These are phyloP conservation scores for Zele albiditarsus DNA, from an alignment of 2,888 invertebrate species.

Conservation along the genomic window DNA sequence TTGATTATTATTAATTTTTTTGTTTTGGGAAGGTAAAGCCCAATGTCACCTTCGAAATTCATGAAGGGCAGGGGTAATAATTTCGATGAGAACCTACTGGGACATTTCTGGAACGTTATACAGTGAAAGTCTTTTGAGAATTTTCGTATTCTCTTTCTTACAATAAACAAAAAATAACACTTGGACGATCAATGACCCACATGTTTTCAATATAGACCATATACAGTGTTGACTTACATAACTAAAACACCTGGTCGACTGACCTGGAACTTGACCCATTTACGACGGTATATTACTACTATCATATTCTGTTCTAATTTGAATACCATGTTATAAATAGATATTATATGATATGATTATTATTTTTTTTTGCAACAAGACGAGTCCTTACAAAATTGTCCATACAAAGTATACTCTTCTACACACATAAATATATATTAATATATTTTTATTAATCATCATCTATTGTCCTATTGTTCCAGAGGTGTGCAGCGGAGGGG, in stretches of 20 bases:
- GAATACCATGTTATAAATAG: background rate
- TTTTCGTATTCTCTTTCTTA: too few species aligned
- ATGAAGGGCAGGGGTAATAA: background rate
- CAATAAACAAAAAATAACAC: background rate
- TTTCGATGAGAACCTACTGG: background rate
- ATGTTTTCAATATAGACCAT: background rate
- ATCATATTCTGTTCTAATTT: background rate
- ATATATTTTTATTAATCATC: constrained; percentile 10
- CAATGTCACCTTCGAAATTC: background rate
- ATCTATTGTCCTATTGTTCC: constrained; percentile 67
- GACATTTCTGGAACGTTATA: background rate
- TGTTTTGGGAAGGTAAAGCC: background rate
- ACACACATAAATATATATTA: background rate
- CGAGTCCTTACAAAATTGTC: background rate
- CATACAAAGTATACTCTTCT: background rate
- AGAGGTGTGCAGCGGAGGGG: constrained; percentile 95
- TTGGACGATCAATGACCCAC: background rate
- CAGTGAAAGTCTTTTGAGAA: background rate
- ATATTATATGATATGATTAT: too few species aligned
- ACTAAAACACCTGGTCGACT: background rate
- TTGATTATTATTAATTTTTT: too few species aligned
- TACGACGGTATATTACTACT: background rate
- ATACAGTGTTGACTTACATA: background rate
- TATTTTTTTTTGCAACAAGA: too few species aligned
- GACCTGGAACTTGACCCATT: background rate